phyloP scores from a whole-genome alignment of 2,797 vertebrate genomes.

The Periparus ater region DNA sequence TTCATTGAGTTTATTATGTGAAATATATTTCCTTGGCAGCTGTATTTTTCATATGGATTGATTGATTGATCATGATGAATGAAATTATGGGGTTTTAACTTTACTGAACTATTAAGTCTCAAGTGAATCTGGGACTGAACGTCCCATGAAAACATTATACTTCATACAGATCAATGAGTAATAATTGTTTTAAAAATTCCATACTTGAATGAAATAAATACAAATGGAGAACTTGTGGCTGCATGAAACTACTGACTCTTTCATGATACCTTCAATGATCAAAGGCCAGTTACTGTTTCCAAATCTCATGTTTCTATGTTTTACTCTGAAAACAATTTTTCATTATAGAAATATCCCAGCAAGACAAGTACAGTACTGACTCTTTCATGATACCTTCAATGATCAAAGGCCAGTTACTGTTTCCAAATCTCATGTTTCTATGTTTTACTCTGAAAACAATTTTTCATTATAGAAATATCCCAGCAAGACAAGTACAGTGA shows the following conservation, averaged over 20 bases:
- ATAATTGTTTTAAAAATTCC: background rate
- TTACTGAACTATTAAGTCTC: background rate
- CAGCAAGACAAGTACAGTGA: background rate
- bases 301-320: background rate
- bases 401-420: background rate
- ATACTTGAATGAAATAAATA: background rate
- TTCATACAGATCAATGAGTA: background rate
- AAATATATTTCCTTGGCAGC: background rate
- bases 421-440: background rate
- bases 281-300: background rate
- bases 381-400: background rate
- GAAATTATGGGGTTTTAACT: background rate
- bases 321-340: background rate
- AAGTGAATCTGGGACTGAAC: background rate
- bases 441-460: background rate
- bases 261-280: background rate
- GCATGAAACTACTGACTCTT: background rate
- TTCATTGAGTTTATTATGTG: background rate
- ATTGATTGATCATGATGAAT: background rate
- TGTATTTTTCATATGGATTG: background rate
- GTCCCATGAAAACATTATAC: background rate
- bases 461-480: background rate
- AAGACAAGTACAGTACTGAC: background rate
- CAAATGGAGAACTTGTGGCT: background rate
- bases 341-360: background rate